A percentile compares a stretch with the other conserved stretches of the same genome.
Conservation (phyloP, 2,797 vertebrate genomes). For the Artibeus jamaicensis region DNA sequence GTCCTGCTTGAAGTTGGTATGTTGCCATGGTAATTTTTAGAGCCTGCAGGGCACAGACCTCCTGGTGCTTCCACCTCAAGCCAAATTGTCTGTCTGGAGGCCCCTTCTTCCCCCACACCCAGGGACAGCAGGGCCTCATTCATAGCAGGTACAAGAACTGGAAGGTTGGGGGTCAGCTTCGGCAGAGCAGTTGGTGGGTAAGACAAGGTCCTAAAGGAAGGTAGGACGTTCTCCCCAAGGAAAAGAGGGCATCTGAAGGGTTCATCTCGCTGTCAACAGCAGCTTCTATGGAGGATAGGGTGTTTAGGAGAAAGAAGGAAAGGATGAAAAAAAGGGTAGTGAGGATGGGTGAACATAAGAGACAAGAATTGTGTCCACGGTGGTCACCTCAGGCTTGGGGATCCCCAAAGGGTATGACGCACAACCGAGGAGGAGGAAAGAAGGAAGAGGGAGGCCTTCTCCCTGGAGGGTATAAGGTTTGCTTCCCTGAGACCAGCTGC, state of each 20-base stretch:
- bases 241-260: neutral
- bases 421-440: neutral
- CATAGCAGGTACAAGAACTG: accelerated
- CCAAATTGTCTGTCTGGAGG: neutral
- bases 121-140: neutral
- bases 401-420: neutral
- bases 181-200: neutral
- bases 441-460: neutral
- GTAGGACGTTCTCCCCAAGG: neutral
- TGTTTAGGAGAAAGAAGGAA: neutral
- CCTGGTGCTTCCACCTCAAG: neutral
- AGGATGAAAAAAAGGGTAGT: neutral
- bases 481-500: neutral
- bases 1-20: neutral
- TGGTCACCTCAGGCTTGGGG: neutral
- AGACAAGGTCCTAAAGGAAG: neutral
- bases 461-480: neutral
- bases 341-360: neutral
- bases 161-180: neutral
- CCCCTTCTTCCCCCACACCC: neutral
- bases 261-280: neutral
- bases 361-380: accelerated
- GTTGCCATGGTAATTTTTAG: neutral
- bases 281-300: neutral
- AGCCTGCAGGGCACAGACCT: neutral